These are phyloP conservation scores for Protophormia terraenovae DNA, from an alignment of 2,888 invertebrate species.

Conservation along the genomic window DNA sequence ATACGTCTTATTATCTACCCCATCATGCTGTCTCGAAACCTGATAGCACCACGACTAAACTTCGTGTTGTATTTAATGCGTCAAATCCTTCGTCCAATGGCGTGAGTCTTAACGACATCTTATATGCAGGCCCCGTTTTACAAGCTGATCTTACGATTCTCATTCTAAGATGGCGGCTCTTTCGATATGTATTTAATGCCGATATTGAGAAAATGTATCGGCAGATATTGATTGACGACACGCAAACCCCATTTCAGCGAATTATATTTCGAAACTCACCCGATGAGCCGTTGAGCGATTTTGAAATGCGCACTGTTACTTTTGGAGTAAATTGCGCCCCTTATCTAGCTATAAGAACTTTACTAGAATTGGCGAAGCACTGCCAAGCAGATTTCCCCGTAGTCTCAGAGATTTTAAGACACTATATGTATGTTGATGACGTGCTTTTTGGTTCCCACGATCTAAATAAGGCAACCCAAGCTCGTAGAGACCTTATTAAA, in stretches of 20 bases:
- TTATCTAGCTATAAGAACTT: not conserved
- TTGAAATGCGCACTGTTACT: not conserved
- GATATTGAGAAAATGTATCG: conserved; percentile 11
- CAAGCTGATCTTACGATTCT: not conserved
- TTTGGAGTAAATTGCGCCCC: too few relatives aligned
- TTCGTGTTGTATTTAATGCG: conserved; percentile 16
- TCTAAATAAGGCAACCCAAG: not conserved
- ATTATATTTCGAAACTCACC: not conserved
- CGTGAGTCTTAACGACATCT: not conserved
- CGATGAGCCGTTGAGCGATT: not conserved
- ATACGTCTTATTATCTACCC: not conserved
- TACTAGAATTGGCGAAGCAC: not conserved
- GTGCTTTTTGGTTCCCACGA: not conserved
- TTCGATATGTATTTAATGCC: conserved; percentile 1
- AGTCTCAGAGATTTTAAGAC: not conserved
- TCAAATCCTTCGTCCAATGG: conserved; percentile 7
- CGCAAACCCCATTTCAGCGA: not conserved
- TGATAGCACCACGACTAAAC: not conserved
- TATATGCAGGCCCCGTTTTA: not conserved
- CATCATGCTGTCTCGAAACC: conserved; percentile 20
- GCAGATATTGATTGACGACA: too few relatives aligned
- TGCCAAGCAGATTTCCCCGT: not conserved
- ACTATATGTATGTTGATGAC: conserved; percentile 27
- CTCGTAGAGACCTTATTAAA: not conserved
- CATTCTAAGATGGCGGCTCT: conserved; percentile 8